Percentiles rank a stretch among this genome's conserved stretches.
These are phyloP conservation scores for Candoia aspera DNA, from an alignment of 2,113 vertebrate genomes.

Conservation along the genomic window DNA sequence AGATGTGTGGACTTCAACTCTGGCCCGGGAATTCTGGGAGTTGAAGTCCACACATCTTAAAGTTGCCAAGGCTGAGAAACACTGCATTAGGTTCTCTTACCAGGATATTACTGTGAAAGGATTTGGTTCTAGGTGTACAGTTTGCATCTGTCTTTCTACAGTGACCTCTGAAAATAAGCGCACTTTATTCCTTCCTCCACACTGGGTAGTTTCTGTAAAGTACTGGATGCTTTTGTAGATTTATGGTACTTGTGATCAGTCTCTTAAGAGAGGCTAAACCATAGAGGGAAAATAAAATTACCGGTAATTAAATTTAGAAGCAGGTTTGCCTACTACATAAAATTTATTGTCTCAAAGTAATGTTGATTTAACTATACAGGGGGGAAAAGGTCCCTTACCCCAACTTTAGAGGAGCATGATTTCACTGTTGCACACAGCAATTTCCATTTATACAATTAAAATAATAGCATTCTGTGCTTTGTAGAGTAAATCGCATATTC, in stretches of 20 bases:
- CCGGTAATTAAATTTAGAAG: slow-evolving; percentile 83
- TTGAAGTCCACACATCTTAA: too few species aligned
- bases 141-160: slow-evolving; percentile 50
- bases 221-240: slow-evolving; percentile 68
- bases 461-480: slow-evolving; percentile 64
- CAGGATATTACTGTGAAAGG: background rate
- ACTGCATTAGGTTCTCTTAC: background rate
- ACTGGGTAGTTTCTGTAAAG: slow-evolving; percentile 63
- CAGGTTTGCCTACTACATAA: slow-evolving; percentile 73
- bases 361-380: slow-evolving; percentile 61
- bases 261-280: slow-evolving; percentile 78
- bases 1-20: too few species aligned
- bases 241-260: slow-evolving; percentile 73
- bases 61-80: background rate
- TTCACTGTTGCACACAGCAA: slow-evolving; percentile 64
- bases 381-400: slow-evolving; percentile 41
- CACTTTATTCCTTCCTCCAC: slow-evolving; percentile 60
- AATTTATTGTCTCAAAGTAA: slow-evolving; percentile 72
- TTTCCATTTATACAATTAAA: slow-evolving; percentile 80
- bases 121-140: slow-evolving; percentile 14
- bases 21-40: too few species aligned
- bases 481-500: slow-evolving; percentile 68
- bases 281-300: slow-evolving; percentile 82
- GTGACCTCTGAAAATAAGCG: slow-evolving; percentile 56
- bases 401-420: slow-evolving; percentile 58